Conservation (phyloP, 1,140 invertebrate genomes). For the Atta colombica region DNA sequence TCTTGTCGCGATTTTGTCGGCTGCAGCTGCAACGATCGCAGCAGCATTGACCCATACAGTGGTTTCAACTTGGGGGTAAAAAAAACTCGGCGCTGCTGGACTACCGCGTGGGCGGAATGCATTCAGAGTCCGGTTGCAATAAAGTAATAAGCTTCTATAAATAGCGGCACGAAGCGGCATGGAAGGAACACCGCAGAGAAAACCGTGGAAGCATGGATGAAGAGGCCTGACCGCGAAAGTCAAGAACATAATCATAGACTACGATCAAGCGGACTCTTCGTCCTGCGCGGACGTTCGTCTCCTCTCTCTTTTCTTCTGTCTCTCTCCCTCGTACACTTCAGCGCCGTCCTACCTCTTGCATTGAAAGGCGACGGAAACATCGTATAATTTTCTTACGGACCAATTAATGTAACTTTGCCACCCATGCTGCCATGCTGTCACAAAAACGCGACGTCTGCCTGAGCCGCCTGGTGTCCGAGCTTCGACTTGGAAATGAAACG, state of each 20-base stretch:
- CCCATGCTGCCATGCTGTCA: slow-evolving; percentile 57
- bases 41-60: slow-evolving; percentile 9
- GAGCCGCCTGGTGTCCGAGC: not conserved
- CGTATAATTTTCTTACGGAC: slow-evolving; percentile 64
- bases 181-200: slow-evolving; percentile 72
- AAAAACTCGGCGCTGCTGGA: slow-evolving; percentile 26
- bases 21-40: slow-evolving; percentile 36
- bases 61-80: slow-evolving; percentile 18
- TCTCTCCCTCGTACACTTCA: not conserved
- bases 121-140: slow-evolving; percentile 79
- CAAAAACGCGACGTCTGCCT: slow-evolving; percentile 28
- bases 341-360: slow-evolving; percentile 33
- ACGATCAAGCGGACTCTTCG: slow-evolving; percentile 69
- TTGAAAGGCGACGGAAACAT: slow-evolving; percentile 63
- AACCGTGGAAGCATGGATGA: slow-evolving; percentile 75
- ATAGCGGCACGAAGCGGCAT: slow-evolving; percentile 75
- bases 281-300: slow-evolving; percentile 5
- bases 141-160: slow-evolving; percentile 83
- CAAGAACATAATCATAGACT: slow-evolving; percentile 84
- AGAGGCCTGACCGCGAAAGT: slow-evolving; percentile 81
- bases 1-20: slow-evolving; percentile 35
- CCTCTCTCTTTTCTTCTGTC: slow-evolving; percentile 12
- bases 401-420: slow-evolving; percentile 65
- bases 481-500: slow-evolving; percentile 21
- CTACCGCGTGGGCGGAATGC: slow-evolving; percentile 77